A percentile compares a stretch with the other conserved stretches of the same genome.
Conservation (phyloP, 2,888 invertebrate species). For the Lamellibrachia columna region DNA sequence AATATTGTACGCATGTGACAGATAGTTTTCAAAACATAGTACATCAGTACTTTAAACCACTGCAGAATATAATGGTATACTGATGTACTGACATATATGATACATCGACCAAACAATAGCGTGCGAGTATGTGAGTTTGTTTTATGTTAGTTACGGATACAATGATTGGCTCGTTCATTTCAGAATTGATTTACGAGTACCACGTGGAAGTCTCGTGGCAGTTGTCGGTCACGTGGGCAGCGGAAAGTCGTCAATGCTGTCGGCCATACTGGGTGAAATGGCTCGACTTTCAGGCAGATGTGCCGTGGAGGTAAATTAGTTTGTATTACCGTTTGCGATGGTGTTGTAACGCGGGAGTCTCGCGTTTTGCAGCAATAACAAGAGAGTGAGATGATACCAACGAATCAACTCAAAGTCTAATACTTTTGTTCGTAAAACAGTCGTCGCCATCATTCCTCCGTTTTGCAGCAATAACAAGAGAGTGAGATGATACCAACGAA, state of each 20-base stretch:
- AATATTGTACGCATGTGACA: no score
- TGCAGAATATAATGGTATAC: background rate
- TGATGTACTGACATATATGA: background rate
- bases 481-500: background rate
- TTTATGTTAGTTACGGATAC: background rate
- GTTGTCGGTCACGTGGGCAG: no score
- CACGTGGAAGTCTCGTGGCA: conserved; percentile 78
- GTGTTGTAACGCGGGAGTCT: background rate
- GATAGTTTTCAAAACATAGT: no score
- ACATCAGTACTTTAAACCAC: background rate
- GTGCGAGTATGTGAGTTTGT: background rate
- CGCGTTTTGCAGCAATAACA: background rate
- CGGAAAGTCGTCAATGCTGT: no score
- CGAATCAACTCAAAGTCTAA: background rate
- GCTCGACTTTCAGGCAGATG: no score
- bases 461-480: background rate
- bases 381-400: background rate
- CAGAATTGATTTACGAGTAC: conserved; percentile 80
- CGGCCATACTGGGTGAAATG: no score
- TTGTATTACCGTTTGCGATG: no score
- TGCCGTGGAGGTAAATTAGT: no score
- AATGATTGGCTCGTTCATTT: conserved; percentile 21
- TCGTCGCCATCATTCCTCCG: background rate
- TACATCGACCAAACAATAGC: background rate
- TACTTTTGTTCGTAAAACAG: background rate